phyloP scores from a whole-genome alignment of 2,888 invertebrate species.

The Tetheella fluctuosa region DNA sequence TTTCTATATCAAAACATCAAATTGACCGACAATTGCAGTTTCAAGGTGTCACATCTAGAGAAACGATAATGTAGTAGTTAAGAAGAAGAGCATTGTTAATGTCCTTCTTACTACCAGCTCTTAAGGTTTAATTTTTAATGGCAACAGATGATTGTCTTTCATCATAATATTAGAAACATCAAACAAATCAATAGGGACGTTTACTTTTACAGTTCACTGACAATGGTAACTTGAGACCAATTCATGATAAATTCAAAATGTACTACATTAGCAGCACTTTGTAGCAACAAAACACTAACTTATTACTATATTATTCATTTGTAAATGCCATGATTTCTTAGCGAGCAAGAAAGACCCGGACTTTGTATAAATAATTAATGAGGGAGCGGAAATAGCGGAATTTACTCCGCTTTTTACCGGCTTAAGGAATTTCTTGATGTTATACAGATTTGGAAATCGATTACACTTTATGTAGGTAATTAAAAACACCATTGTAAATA shows the following conservation, averaged over 20 bases:
- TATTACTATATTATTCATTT: constrained; percentile 47
- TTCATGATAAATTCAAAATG: not conserved
- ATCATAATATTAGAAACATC: no score
- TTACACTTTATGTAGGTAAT: not conserved
- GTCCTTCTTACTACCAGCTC: no score
- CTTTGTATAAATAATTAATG: constrained; percentile 48
- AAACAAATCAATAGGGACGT: not conserved
- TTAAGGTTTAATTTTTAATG: no score
- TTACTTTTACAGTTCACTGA: not conserved
- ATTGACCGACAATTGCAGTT: no score
- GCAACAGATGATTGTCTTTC: no score
- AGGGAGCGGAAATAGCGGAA: constrained; percentile 39
- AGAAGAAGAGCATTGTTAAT: no score
- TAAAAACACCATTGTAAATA: not conserved
- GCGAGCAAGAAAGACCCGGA: constrained; percentile 28
- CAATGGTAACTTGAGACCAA: not conserved
- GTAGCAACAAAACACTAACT: constrained; percentile 27
- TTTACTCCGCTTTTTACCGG: constrained; percentile 41
- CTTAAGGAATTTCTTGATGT: constrained; percentile 16
- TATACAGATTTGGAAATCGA: constrained; percentile 17
- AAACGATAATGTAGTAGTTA: no score
- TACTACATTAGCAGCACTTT: constrained; percentile 10
- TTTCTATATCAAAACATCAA: no score
- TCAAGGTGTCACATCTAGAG: no score
- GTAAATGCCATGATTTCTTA: constrained; percentile 37